Evolutionary conservation across 2,888 invertebrate species (phyloP).

Genomic region (Kryphioiulus occultus): DNA sequence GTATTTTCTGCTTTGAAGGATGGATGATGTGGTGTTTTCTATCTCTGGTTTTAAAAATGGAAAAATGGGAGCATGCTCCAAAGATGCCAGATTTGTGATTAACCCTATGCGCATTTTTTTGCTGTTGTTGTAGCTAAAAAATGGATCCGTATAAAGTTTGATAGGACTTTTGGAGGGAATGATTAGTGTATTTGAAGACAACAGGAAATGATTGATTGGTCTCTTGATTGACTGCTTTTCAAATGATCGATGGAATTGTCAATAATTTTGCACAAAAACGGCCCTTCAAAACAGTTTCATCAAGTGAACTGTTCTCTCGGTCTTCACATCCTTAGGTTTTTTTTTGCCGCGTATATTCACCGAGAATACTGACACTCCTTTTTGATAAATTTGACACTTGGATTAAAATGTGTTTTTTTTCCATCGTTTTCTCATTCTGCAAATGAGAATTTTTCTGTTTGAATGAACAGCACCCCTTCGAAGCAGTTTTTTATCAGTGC

Average conservation of each 20-base stretch:
- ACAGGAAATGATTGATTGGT: constrained; percentile 30
- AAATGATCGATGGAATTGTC: constrained; percentile 35
- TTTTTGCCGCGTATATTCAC: not conserved
- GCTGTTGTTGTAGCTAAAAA: not conserved
- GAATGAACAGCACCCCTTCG: not conserved
- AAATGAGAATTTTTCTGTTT: not conserved
- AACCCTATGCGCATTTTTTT: not conserved
- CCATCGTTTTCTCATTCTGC: not conserved
- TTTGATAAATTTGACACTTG: constrained; percentile 35
- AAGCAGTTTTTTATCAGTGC: not conserved
- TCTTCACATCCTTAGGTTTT: not conserved
- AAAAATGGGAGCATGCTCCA: not conserved
- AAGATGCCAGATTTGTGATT: not conserved
- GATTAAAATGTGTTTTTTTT: constrained; percentile 21
- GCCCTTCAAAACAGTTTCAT: constrained; percentile 30
- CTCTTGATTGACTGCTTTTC: constrained; percentile 30
- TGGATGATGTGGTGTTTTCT: constrained; percentile 6
- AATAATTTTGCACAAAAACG: constrained; percentile 24
- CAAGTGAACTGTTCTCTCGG: not conserved
- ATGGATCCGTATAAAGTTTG: constrained; percentile 29
- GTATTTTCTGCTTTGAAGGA: not conserved
- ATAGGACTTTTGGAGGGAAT: constrained; percentile 30
- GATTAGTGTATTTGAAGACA: constrained; percentile 35
- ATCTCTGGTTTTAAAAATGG: not conserved
- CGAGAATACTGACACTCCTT: not conserved